These are phyloP conservation scores for Dryobotodes eremita DNA, from an alignment of 2,888 invertebrate genomes.

Conservation along the genomic window DNA sequence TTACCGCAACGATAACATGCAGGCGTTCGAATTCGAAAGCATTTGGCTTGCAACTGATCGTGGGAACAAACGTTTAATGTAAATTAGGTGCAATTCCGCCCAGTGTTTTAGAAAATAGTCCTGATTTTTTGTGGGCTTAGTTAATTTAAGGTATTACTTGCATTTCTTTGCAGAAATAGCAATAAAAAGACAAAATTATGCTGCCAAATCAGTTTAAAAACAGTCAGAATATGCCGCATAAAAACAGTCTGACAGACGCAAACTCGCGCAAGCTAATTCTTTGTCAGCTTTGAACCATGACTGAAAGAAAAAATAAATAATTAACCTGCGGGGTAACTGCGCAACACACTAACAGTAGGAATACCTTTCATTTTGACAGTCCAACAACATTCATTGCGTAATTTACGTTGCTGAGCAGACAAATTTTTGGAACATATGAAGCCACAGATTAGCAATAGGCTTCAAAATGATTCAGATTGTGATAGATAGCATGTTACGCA, in stretches of 20 bases:
- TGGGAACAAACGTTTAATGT: conserved; percentile 46
- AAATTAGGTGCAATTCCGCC: conserved; percentile 52
- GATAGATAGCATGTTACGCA: no score
- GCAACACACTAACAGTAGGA: no score
- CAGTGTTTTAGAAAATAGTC: conserved; percentile 51
- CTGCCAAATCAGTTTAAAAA: not conserved
- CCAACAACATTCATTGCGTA: no score
- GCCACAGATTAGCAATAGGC: no score
- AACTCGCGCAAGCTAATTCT: not conserved
- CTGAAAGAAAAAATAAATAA: not conserved
- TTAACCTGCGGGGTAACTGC: no score
- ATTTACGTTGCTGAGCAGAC: no score
- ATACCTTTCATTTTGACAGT: no score
- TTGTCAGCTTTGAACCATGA: not conserved
- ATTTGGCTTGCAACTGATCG: conserved; percentile 38
- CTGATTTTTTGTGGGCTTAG: not conserved
- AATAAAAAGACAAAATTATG: not conserved
- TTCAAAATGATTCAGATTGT: no score
- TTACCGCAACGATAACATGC: conserved; percentile 48
- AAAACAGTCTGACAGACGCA: not conserved
- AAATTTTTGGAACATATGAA: no score
- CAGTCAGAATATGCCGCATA: not conserved
- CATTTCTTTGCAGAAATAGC: not conserved
- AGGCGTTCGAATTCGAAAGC: conserved; percentile 45
- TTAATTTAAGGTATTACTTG: not conserved